Evolutionary conservation across 2,888 invertebrate species (phyloP), one percentile per base, ranked within the genome.

Genomic region (Ectemnius cavifrons): DNA sequence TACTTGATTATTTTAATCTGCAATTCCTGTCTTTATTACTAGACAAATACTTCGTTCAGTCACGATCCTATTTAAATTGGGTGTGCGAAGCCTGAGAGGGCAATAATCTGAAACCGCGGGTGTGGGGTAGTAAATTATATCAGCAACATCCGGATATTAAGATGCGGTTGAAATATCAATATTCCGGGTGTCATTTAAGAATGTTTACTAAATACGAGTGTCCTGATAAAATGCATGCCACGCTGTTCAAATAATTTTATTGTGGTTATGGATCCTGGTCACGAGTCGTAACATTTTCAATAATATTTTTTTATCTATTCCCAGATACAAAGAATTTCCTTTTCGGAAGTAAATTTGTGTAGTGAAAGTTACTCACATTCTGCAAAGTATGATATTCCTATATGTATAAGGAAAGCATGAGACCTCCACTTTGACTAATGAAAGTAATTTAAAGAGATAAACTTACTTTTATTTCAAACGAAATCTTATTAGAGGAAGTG

Each of bases 1-100:
- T 81, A 78, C 63, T 76, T 81, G 71, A 78, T 67, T 66, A 62
- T 66, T 62, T 78, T 62, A 71, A 58, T 69, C 79, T 78, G 56
- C 46, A 56, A 70, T 65, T 70, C 65, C 62, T 61, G 18, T 46
- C 67, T 67, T 71, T 71, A 27, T 64, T 72, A 52, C 75, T 72
- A 62, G 27, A 60, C 72, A 56, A 47, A 71, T 78, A 16, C 64
- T 57, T n/a, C 46, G 11, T 27, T 58, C 71, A 58, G 46, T 14
- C 37, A 52, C 52, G 52, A 52, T 52, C 37, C 37, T 37, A 37
- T 18, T 16, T 52, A 11, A 52, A 52, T 52, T 52, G 16, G 52
- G 13, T 6, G 52, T 16, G n/a, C 52, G 52, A 52, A 52, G 52
- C 37, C 37, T 11, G 37, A 37, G 37, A 37, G 11, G 37, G 37